Base-by-base conservation (phyloP, 2,797 vertebrate species). In the Lithobates sylvaticus region DNA sequence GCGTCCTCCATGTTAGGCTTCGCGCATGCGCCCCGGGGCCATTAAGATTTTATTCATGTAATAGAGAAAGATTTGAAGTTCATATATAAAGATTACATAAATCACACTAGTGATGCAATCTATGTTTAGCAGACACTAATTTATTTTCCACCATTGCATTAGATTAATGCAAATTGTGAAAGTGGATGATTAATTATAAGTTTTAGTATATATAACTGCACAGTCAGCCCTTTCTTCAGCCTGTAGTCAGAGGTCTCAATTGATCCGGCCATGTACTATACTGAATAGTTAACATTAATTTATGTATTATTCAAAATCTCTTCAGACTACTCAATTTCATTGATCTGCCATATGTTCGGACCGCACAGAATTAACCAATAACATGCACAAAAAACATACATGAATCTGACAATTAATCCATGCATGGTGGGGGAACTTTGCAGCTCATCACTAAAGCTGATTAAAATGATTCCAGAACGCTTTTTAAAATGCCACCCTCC, bases 301-400 rank as follows among this genome's bases (percentile, higher is more conserved):
- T 76, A 84, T 82, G 50, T 88, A 90, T 88, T 81, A 76, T 16
- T 88, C 86, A 26, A 73, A 80, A n/a, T 76, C 36, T 86, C 84
- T 89, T 87, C 72, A 64, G 86, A 86, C 50, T 86, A 69, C 67
- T 26, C 70, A 69, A 88, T 71, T 78, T 2, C 64, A 88, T 91
- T 90, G 88, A 72, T 88, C 76, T 84, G 84, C 81, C 76, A 39
- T 21, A 27, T 86, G 26, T 88, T 87, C 87, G 88, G 16, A 50
- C 77, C 69, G 77, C 29, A 74, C 44, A 27, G 69, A 78, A 72
- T 79, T 83, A 79, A 47, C 74, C 70, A 75, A 79, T 79, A 87
- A 87, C 81, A 84, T 44, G 73, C 74, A 86, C 42, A 73, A 36
- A 39, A 85, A 83, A 12, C 69, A 78, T 82, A 83, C 76, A 77